phyloP scores from a whole-genome alignment of 2,888 invertebrate species.

The Stramonita haemastoma region DNA sequence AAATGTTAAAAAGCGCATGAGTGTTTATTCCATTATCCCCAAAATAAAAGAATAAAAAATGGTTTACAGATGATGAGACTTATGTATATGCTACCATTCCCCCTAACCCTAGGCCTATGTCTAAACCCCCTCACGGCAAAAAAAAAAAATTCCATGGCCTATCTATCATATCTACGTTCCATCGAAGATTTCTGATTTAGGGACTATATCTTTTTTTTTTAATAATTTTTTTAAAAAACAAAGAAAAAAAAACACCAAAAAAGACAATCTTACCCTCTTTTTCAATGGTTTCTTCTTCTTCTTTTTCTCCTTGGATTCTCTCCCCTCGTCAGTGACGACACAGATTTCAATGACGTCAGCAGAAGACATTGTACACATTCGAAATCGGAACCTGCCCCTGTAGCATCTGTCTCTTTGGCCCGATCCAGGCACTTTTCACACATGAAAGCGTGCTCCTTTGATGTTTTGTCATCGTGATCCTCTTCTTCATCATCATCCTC shows the following conservation, averaged over 20 bases:
- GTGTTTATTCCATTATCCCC: too few species aligned
- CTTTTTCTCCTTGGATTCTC: background rate
- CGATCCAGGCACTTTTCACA: background rate
- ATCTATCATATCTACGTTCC: too few species aligned
- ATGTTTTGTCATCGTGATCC: background rate
- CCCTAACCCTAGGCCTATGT: too few species aligned
- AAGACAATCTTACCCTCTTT: background rate
- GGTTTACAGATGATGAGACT: too few species aligned
- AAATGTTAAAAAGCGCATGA: too few species aligned
- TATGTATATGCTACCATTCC: too few species aligned
- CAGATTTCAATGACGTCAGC: constrained; percentile 17
- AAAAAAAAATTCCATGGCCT: too few species aligned
- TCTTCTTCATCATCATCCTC: background rate
- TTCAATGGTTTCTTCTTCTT: constrained; percentile 5
- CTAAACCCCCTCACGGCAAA: too few species aligned
- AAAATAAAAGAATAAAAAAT: too few species aligned
- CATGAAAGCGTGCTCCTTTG: background rate
- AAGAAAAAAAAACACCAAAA: background rate
- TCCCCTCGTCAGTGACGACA: background rate
- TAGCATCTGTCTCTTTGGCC: background rate
- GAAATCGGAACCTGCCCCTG: background rate
- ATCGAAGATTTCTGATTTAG: too few species aligned
- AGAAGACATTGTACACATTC: background rate
- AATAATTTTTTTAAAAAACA: background rate
- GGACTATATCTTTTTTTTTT: too few species aligned